Evolutionary conservation across 2,113 vertebrate species (phyloP).

Genomic region (Pteropus alecto): DNA sequence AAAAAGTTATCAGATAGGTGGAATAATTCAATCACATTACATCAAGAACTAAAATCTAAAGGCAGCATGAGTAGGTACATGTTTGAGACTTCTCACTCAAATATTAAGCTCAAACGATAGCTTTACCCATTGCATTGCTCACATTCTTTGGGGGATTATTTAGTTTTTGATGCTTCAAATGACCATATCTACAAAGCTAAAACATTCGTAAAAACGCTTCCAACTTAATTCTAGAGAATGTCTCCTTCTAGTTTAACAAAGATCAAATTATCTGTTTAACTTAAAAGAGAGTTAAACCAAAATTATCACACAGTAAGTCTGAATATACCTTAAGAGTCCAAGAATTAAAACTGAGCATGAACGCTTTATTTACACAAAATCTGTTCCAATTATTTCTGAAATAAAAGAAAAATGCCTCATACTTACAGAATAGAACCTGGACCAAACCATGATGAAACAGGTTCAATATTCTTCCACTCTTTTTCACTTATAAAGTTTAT

Average conservation of each 20-base stretch:
- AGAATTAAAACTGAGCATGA: not conserved
- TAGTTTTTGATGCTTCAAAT: not conserved
- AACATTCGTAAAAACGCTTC: not conserved
- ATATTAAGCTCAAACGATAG: not conserved
- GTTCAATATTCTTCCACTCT: conserved; percentile 93
- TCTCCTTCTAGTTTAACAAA: not conserved
- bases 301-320: conserved; percentile 8
- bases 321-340: not conserved
- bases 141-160: not conserved
- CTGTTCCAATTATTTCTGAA: conserved; percentile 40
- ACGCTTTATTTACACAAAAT: not conserved
- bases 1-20: not conserved
- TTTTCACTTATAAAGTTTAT: conserved; percentile 93
- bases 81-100: not conserved
- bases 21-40: not conserved
- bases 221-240: not conserved
- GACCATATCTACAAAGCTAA: not conserved
- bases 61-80: not conserved
- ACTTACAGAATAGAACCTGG: conserved; percentile 95
- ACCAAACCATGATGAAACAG: conserved; percentile 94
- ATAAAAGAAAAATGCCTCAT: not conserved
- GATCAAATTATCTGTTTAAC: not conserved
- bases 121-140: not conserved
- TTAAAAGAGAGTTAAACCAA: not conserved
- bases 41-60: not conserved